Evolutionary conservation across 2,888 invertebrate species (phyloP), one percentile per base, ranked within the genome.

Genomic region (Ophraella communa): DNA sequence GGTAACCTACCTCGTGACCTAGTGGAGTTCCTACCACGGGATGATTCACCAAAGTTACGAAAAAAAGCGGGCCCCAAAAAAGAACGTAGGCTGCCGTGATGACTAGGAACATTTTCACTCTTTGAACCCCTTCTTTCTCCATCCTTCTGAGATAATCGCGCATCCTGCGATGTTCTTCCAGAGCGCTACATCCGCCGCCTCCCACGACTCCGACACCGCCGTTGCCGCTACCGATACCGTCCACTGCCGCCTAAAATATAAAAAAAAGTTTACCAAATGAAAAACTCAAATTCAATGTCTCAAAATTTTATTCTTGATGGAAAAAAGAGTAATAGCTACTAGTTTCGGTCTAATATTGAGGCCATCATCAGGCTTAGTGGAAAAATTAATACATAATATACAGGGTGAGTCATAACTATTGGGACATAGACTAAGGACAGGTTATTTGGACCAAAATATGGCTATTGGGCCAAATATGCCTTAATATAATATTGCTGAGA

Each of bases 21-120:
- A 90, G 86, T 71, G 89, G 88, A 71, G 87, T 89, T 51, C 90
- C 91, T 70, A 91, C 84, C 53, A 89, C 84, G 3, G 91, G 91
- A 78, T 92, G 92, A 79, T 91, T 90, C 59, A 91, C 86, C 68
- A 94, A 84, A 1, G 94, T 94, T 73, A 94, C 91, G 72, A 94
- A 87, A 83, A 95, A 95, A 68, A 95, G 84, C 11, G 95, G 95
- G 68, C 94, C 94, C 95, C 95, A 95, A 83, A 94, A 95, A 57
- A 94, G 85, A 45, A 94, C 87, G 81, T 94, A 95, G 24, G 93
- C 92, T 0, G 91, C 90, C 0, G 92, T 92, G 78, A 93, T 91
- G 74, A 93, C 91, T 66, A 92, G 87, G 82, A 94, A 93, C 91
- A 93, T 93, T 81, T 93, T 90, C 57, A 94, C 93, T 63, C 92